These are phyloP conservation scores for Boulengeromyrus knoepffleri DNA, from an alignment of 2,113 vertebrate species.

Conservation along the genomic window DNA sequence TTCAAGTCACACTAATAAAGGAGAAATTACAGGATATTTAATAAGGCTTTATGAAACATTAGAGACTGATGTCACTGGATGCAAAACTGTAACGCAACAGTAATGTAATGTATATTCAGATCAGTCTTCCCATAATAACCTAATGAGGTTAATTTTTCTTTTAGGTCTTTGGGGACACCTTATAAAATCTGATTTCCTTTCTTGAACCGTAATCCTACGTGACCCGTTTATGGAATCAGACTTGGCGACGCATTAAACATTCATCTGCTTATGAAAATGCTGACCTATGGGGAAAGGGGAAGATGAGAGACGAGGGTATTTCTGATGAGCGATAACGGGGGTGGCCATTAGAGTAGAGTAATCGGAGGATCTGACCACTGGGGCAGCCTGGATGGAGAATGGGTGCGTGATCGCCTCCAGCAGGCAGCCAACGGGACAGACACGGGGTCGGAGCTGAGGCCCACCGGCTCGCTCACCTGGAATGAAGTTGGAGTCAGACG, in stretches of 20 bases:
- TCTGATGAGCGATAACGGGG: slow-evolving; percentile 37
- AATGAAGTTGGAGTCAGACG: slow-evolving; percentile 80
- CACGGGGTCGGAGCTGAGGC: slow-evolving; percentile 38
- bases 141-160: slow-evolving; percentile 13
- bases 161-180: not conserved
- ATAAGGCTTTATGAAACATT: slow-evolving; percentile 55
- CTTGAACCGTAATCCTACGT: not conserved
- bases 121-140: not conserved
- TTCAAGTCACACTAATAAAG: slow-evolving; percentile 54
- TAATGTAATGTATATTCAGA: not conserved
- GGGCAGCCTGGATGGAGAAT: slow-evolving; percentile 23
- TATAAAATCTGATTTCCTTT: slow-evolving; percentile 3
- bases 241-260: not conserved
- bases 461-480: slow-evolving; percentile 69
- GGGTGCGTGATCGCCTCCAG: slow-evolving; percentile 41
- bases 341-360: slow-evolving; percentile 20
- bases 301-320: not conserved
- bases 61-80: slow-evolving; percentile 39
- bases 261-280: not conserved
- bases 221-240: not conserved
- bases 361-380: slow-evolving; percentile 24
- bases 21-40: slow-evolving; percentile 57
- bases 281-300: not conserved
- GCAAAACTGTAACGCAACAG: not conserved
- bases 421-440: slow-evolving; percentile 31